Evolutionary conservation across 2,113 vertebrate genomes (phyloP), one percentile per base, ranked within the genome.

Genomic region (Poeciliopsis turrubarensis): DNA sequence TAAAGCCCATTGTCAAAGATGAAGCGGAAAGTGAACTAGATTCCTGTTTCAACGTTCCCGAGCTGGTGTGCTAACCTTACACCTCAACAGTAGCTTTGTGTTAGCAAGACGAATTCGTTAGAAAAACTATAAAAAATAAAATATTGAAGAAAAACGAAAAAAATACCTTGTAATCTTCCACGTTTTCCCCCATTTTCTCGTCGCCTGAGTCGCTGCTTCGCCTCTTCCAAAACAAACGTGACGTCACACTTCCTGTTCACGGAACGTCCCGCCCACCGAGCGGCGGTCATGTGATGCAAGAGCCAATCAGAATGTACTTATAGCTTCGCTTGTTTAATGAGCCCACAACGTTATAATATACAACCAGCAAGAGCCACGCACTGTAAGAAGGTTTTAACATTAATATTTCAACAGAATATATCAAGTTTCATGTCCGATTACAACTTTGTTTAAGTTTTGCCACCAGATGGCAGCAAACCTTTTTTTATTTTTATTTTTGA

Each of bases 111-210:
- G n/a, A 22, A 41, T 9, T 6, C 22, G 1, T n/a, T 14, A 4
- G 2, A 60, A 19, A 47, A 65, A 10, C 31, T 11, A 65, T 22
- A 19, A 51, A 51, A 26, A 1, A 1, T 12, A n/a, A 74, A 31
- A 31, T 17, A 8, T 32, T 1, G 5, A 19, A 30, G 11, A 1
- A 9, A 68, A 26, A 67, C 29, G n/a, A 54, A 67, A 64, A 0
- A 4, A 73, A 70, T 85, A 95, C 94, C 92, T 93, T 94, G 65
- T 75, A 89, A 78, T 91, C 91, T 2, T 84, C 89, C 10, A n/a
- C 34, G 73, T 31, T 91, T 39, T 81, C 69, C 73, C 91, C 92
- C 93, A 95, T 94, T 91, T 73, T 57, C 87, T 71, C 66, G 27
- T 66, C 74, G 66, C 54, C n/a, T 68, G 63, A 51, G 62, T 60